Conservation (phyloP, 2,797 vertebrate species). For the Enteromius viviparus region DNA sequence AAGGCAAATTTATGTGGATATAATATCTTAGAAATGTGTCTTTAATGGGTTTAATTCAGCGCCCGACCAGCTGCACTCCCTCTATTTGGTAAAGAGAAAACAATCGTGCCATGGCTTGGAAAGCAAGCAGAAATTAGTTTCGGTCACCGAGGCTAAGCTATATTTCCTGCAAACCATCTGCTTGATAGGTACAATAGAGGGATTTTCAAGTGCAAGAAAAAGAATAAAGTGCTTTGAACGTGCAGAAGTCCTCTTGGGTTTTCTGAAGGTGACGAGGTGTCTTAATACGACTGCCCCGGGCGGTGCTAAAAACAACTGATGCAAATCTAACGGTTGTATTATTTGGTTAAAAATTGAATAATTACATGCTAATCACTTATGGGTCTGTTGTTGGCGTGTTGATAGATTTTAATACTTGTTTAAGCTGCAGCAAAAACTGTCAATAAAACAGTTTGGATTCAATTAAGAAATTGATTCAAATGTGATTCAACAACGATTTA, state of each 20-base stretch:
- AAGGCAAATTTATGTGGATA: conserved; percentile 84
- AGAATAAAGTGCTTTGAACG: conserved; percentile 79
- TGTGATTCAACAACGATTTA: background rate
- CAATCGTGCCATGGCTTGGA: conserved; percentile 88
- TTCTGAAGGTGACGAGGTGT: conserved; percentile 82
- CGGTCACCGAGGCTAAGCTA: conserved; percentile 91
- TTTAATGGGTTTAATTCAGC: conserved; percentile 87
- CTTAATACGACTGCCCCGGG: conserved; percentile 71
- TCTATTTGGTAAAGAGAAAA: conserved; percentile 93
- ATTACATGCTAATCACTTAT: conserved; percentile 58
- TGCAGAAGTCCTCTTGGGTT: conserved; percentile 77
- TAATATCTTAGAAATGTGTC: conserved; percentile 91
- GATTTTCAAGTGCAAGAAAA: conserved; percentile 84
- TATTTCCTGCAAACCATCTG: conserved; percentile 98
- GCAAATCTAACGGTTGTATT: conserved; percentile 65
- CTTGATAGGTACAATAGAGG: conserved; percentile 96
- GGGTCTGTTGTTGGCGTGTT: conserved; percentile 40
- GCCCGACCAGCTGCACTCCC: conserved; percentile 89
- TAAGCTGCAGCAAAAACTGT: conserved; percentile 37
- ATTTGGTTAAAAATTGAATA: conserved; percentile 58
- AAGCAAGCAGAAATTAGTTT: conserved; percentile 98
- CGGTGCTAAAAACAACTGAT: conserved; percentile 53
- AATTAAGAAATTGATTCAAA: too few relatives aligned
- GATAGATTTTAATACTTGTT: conserved; percentile 45
- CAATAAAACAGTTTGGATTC: background rate